Percentiles rank a stretch among this genome's conserved stretches.
phyloP scores from a whole-genome alignment of 2,113 vertebrate genomes.

The Gavia stellata region DNA sequence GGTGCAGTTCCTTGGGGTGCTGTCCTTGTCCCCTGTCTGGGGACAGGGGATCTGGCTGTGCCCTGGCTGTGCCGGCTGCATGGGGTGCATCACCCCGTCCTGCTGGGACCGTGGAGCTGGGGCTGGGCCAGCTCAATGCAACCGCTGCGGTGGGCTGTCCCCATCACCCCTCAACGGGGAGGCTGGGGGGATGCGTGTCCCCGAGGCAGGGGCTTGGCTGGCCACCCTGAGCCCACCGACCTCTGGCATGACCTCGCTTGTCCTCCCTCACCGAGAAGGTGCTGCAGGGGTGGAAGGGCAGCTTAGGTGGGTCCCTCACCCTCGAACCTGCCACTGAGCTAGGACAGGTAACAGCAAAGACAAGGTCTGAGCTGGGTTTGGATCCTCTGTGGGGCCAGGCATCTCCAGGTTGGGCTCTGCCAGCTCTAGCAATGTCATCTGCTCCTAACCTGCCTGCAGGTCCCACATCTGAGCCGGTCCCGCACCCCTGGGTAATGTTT shows the following conservation, averaged over 20 bases:
- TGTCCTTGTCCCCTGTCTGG: not conserved
- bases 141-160: not conserved
- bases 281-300: not conserved
- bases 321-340: not conserved
- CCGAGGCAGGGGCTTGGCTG: not conserved
- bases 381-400: not conserved
- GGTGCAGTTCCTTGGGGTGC: not conserved
- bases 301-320: accelerated
- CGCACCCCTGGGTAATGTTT: accelerated
- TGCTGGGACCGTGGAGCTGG: not conserved
- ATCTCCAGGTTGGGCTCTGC: not conserved
- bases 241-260: accelerated
- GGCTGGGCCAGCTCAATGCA: not conserved
- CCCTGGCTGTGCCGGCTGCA: not conserved
- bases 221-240: not conserved
- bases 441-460: not conserved
- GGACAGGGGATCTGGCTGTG: not conserved
- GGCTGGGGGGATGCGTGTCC: accelerated
- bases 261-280: not conserved
- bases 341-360: not conserved
- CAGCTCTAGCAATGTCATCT: not conserved
- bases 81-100: accelerated
- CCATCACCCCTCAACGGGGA: too few species aligned
- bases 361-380: not conserved
- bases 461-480: not conserved